A percentile compares a stretch with the other conserved stretches of the same genome.
phyloP scores from a whole-genome alignment of 1,140 invertebrate genomes.

The Patella vulgata region DNA sequence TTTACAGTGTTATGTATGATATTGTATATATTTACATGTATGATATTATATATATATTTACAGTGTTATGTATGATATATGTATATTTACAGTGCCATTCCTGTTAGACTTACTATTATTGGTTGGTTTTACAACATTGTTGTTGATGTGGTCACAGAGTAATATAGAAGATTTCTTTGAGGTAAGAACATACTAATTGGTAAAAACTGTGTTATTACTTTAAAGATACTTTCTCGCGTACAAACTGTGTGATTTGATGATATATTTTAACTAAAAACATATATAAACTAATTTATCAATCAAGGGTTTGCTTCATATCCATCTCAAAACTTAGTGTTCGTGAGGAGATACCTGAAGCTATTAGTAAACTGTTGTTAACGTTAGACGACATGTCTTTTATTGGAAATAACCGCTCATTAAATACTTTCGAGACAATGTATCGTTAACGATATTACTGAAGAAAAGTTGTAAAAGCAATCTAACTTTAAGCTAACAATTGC shows the following conservation, averaged over 20 bases:
- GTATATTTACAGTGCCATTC: constrained; percentile 42
- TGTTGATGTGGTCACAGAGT: constrained; percentile 41
- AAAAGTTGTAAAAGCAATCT: too few relatives aligned
- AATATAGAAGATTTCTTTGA: constrained; percentile 42
- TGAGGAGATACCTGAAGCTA: not conserved
- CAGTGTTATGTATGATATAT: not conserved
- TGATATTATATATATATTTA: too few relatives aligned
- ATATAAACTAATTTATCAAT: too few relatives aligned
- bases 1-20: not conserved
- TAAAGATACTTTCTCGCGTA: too few relatives aligned
- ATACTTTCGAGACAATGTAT: too few relatives aligned
- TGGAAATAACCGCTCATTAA: not conserved
- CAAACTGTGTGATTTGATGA: too few relatives aligned
- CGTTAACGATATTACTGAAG: too few relatives aligned
- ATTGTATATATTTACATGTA: not conserved
- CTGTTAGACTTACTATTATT: constrained; percentile 38
- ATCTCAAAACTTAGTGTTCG: not conserved
- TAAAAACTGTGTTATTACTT: not conserved
- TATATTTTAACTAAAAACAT: too few relatives aligned
- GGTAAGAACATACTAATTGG: too few relatives aligned
- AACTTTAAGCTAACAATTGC: too few relatives aligned
- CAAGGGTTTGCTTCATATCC: not conserved
- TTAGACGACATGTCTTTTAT: not conserved
- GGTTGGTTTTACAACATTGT: constrained; percentile 40
- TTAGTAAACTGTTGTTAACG: not conserved